Evolutionary conservation across 2,797 vertebrate species (phyloP).

Genomic region (Cygnus olor): DNA sequence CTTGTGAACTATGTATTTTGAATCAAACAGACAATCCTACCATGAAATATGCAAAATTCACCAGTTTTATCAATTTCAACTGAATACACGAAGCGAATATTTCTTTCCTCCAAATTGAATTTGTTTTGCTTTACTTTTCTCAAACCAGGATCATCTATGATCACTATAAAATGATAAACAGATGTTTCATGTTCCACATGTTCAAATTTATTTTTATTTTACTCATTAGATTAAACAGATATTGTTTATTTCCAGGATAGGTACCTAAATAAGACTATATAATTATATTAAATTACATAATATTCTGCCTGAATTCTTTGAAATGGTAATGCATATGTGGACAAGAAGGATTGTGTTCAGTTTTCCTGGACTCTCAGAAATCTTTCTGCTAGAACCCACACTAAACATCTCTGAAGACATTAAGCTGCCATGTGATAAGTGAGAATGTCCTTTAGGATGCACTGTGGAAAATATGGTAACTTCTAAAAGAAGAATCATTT

Average conservation of each 20-base stretch:
- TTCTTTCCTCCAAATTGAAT: neutral
- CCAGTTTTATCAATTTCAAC: neutral
- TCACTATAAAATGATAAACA: neutral
- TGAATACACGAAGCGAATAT: neutral
- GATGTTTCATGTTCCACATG: rapidly evolving
- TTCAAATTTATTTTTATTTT: neutral
- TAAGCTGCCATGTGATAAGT: neutral
- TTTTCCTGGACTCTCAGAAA: neutral
- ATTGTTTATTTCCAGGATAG: neutral
- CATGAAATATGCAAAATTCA: neutral
- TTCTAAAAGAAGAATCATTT: neutral
- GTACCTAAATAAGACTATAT: neutral
- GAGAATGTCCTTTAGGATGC: neutral
- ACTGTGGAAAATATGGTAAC: neutral
- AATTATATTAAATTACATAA: neutral
- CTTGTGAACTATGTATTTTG: neutral
- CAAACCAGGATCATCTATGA: neutral
- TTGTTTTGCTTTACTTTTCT: neutral
- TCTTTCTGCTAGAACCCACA: neutral
- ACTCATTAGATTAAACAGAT: neutral
- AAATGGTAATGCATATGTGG: neutral
- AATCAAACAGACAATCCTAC: neutral
- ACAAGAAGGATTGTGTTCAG: neutral
- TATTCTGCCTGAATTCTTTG: neutral
- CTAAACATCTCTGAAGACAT: neutral